A percentile compares a stretch with the other conserved stretches of the same genome.
Evolutionary conservation across 2,113 vertebrate genomes (phyloP).

Genomic region (Perca flavescens): DNA sequence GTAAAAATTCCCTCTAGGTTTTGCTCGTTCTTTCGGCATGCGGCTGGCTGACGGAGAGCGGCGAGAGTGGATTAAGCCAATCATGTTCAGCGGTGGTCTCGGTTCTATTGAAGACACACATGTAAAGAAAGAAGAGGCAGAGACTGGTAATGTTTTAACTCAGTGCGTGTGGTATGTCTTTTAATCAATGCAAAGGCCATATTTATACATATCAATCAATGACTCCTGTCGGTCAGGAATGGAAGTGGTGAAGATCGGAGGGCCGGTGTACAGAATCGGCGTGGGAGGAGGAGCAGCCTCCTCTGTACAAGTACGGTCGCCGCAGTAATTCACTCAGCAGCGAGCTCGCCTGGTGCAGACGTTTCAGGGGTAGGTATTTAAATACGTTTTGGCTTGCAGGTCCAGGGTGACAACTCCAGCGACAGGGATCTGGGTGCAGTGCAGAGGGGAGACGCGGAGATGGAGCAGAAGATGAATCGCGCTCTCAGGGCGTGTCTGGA

Average conservation of each 20-base stretch:
- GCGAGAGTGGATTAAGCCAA: slow-evolving; percentile 95
- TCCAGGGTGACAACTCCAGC: slow-evolving; percentile 91
- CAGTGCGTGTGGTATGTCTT: neutral
- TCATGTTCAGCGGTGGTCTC: slow-evolving; percentile 95
- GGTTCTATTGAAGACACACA: slow-evolving; percentile 90
- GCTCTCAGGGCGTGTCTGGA: slow-evolving; percentile 92
- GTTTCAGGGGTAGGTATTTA: neutral
- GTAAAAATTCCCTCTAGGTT: slow-evolving; percentile 80
- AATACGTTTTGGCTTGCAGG: slow-evolving; percentile 67
- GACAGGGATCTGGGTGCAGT: slow-evolving; percentile 91
- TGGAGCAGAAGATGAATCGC: slow-evolving; percentile 97
- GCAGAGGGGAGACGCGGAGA: slow-evolving; percentile 94
- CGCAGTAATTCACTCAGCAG: neutral
- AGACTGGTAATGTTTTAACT: slow-evolving; percentile 80
- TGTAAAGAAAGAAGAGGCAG: slow-evolving; percentile 86
- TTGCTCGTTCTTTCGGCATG: slow-evolving; percentile 93
- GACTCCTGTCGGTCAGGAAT: slow-evolving; percentile 83
- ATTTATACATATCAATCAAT: slow-evolving; percentile 28
- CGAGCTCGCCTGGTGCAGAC: neutral
- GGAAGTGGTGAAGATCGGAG: slow-evolving; percentile 93
- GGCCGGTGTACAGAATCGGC: slow-evolving; percentile 93
- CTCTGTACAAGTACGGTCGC: slow-evolving; percentile 86
- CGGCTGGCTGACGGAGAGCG: slow-evolving; percentile 85
- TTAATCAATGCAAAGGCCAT: slow-evolving; percentile 11
- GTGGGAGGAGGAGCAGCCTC: slow-evolving; percentile 94